Evolutionary conservation across 30 jellyfish, hydroid and myxozoan genomes (phyloP).

Genomic region (Cassiopea andromeda): DNA sequence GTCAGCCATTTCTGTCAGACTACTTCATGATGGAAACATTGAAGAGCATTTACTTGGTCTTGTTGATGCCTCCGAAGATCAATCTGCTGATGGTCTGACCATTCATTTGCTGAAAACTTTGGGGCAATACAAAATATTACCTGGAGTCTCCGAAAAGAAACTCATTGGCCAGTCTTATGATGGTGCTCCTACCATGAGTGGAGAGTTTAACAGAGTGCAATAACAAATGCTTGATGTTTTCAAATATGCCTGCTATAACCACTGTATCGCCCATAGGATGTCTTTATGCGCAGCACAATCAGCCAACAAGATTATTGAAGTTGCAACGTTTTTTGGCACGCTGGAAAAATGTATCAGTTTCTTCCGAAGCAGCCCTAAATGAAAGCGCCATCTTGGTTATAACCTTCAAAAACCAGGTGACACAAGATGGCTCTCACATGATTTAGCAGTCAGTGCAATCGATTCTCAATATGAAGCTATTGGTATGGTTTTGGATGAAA

Average conservation of each 20-base stretch:
- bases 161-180: constrained; percentile 56
- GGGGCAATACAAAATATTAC: constrained; percentile 9
- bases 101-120: constrained; percentile 4
- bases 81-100: constrained; percentile 57
- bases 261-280: constrained; percentile 48
- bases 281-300: constrained; percentile 35
- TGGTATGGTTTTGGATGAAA: constrained; percentile 26
- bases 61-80: constrained; percentile 51
- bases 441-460: constrained; percentile 24
- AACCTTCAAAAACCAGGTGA: constrained; percentile 60
- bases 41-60: constrained; percentile 51
- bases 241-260: constrained; percentile 36
- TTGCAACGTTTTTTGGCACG: constrained; percentile 43
- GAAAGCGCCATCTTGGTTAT: constrained; percentile 33
- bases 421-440: constrained; percentile 71
- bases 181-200: constrained; percentile 62
- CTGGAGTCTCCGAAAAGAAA: constrained; percentile 1
- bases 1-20: constrained; percentile 65
- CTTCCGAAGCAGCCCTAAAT: constrained; percentile 60
- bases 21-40: constrained; percentile 27
- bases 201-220: constrained; percentile 42
- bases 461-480: constrained; percentile 42
- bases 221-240: constrained; percentile 1
- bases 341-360: constrained; percentile 36
- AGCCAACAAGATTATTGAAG: constrained; percentile 28